Evolutionary conservation across 2,113 vertebrate species (phyloP).

Genomic region (Leucopsar rothschildi): DNA sequence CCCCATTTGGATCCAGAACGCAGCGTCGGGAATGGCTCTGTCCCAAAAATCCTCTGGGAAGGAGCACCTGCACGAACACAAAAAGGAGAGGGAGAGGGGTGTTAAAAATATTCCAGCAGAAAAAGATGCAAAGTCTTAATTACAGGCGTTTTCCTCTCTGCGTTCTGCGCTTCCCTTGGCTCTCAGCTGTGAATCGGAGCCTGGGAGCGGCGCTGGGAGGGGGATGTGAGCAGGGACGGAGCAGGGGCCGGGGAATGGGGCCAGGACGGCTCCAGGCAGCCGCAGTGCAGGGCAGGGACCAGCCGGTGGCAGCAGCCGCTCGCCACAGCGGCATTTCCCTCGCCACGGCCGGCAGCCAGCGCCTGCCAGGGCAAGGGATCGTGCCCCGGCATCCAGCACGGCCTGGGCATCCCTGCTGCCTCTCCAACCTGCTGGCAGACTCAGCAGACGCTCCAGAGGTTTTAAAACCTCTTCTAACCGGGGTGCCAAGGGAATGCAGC

Average conservation of each 20-base stretch:
- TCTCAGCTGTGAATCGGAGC: rapidly evolving
- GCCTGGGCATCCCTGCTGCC: not conserved
- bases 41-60: not conserved
- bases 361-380: not conserved
- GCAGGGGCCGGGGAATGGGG: too few relatives aligned
- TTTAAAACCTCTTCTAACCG: not conserved
- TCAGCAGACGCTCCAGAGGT: rapidly evolving
- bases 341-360: not conserved
- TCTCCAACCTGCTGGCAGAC: not conserved
- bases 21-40: not conserved
- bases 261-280: too few relatives aligned
- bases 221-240: rapidly evolving
- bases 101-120: not conserved
- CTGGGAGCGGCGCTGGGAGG: not conserved
- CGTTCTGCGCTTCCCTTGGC: not conserved
- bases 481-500: rapidly evolving
- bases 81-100: not conserved
- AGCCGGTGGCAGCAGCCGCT: conserved; percentile 41
- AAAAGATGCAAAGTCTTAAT: not conserved
- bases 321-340: not conserved
- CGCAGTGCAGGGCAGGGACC: not conserved
- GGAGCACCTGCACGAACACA: not conserved
- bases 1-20: not conserved
- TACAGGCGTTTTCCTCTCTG: not conserved
- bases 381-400: not conserved